Evolutionary conservation across 37 sponge, comb jelly and placozoan genomes (phyloP).

Genomic region (Cladorhizidae sp.): DNA sequence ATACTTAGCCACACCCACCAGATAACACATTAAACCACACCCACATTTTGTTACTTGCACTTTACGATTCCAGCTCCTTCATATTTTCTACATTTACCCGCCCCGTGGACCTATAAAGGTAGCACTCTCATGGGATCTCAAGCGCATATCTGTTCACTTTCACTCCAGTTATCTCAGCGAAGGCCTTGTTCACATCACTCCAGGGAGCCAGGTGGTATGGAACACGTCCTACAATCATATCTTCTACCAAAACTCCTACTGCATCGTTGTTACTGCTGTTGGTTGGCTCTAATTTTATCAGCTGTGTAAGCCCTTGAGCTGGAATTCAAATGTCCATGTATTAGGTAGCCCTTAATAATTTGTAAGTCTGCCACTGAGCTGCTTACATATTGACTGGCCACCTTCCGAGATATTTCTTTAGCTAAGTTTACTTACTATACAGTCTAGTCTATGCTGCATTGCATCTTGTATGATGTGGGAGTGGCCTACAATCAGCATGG

Average conservation of each 20-base stretch:
- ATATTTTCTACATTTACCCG: too few species aligned
- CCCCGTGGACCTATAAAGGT: constrained; percentile 19
- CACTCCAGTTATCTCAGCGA: constrained; percentile 31
- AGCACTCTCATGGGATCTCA: constrained; percentile 27
- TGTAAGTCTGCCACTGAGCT: background rate
- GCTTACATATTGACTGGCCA: constrained; percentile 14
- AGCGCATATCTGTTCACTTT: constrained; percentile 26
- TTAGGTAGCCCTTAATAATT: constrained; percentile 5
- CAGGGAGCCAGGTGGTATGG: constrained; percentile 49
- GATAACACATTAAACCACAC: too few species aligned
- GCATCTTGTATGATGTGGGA: too few species aligned
- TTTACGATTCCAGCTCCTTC: too few species aligned
- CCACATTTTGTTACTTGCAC: too few species aligned
- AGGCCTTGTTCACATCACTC: constrained; percentile 41
- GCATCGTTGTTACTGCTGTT: constrained; percentile 48
- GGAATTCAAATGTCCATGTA: constrained; percentile 62
- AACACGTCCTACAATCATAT: constrained; percentile 50
- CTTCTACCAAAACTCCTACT: constrained; percentile 36
- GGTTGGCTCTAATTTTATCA: constrained; percentile 42
- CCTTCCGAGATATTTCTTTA: background rate
- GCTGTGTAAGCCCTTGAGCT: constrained; percentile 23
- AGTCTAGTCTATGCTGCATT: background rate
- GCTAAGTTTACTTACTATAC: background rate
- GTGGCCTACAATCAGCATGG: too few species aligned
- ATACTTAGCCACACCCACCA: too few species aligned